Base-by-base conservation (phyloP, 2,888 invertebrate species). In the Adineta ricciae region DNA sequence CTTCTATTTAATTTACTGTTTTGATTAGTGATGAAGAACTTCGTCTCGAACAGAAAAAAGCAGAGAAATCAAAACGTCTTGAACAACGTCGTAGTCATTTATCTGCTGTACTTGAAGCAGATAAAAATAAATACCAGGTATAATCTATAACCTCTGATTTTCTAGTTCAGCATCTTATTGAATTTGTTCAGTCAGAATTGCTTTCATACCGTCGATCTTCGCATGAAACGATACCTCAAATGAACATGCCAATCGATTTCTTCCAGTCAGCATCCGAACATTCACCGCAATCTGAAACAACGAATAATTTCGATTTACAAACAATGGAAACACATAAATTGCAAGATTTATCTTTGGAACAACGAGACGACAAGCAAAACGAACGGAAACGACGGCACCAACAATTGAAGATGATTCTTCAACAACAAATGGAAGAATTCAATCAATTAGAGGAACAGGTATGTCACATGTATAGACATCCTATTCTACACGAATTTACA, bases 241-340 rank as follows among this genome's bases (percentile, higher is more conserved):
- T 46, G 11, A 46, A 46, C 11, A 46, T 46, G 46, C 46, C 46
- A 8, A 46, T 87, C 83, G 89, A 89, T 41, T 87, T 87, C 9
- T 87, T 90, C 41, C 87, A 87, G 84, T 89, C 89, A 87, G 89
- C 89, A 1, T 86, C 89, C 85, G 90, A 90, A 86, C 89, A 90
- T 46, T 46, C 46, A 84, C 89, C 89, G 86, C 87, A 90, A 16
- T 88, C 89, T 87, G 88, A 89, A 88, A 89, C 89, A 86, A 9
- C 88, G 84, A 90, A 90, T 86, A 89, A 89, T 86, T 89, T 89
- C 32, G 90, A 90, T 83, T 86, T 89, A n/a, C 87, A 89, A 87
- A 46, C 89, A 88, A 87, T 89, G 49, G 89, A 90, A 86, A 88
- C 88, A 8, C 87, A 88, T 11, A 87, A 88, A 85, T 84, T 89